Conservation (phyloP, 2,888 invertebrate genomes). For the Pedicia rivosa region DNA sequence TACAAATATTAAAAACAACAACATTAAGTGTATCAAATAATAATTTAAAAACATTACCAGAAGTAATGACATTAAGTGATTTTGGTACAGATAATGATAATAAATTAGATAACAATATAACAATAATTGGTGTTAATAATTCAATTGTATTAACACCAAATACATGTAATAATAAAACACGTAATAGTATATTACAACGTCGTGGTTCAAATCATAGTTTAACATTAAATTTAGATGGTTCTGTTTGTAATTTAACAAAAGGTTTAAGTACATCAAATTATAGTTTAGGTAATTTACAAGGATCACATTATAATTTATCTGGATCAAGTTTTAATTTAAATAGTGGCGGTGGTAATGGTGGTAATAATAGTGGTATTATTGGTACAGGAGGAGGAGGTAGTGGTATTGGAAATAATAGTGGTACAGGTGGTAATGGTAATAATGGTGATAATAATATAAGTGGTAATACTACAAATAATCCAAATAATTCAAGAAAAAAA, state of each 20-base stretch:
- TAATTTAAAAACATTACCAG: slow-evolving; percentile 53
- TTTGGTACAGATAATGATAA: slow-evolving; percentile 34
- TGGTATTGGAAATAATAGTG: slow-evolving; percentile 6
- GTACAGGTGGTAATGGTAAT: too few species aligned
- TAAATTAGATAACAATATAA: slow-evolving; percentile 1
- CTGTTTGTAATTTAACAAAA: slow-evolving; percentile 29
- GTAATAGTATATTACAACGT: slow-evolving; percentile 34
- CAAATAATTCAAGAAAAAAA: slow-evolving; percentile 29
- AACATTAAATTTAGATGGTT: slow-evolving; percentile 38
- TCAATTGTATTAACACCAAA: slow-evolving; percentile 2
- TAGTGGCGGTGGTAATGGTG: too few species aligned
- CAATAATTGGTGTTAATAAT: slow-evolving; percentile 4
- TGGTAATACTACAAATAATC: slow-evolving; percentile 1
- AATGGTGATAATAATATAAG: slow-evolving; percentile 4
- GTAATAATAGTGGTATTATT: background rate
- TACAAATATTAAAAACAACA: slow-evolving; percentile 40
- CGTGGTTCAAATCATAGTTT: slow-evolving; percentile 45
- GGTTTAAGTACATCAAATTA: slow-evolving; percentile 35
- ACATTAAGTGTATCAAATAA: slow-evolving; percentile 50
- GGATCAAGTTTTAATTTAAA: slow-evolving; percentile 15
- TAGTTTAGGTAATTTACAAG: slow-evolving; percentile 16
- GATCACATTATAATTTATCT: slow-evolving; percentile 29
- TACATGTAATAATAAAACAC: slow-evolving; percentile 15
- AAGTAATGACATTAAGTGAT: slow-evolving; percentile 52
- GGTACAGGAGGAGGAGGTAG: background rate